Evolutionary conservation across 2,113 vertebrate genomes (phyloP).

Genomic region (Campylorhamphus procurvoides): DNA sequence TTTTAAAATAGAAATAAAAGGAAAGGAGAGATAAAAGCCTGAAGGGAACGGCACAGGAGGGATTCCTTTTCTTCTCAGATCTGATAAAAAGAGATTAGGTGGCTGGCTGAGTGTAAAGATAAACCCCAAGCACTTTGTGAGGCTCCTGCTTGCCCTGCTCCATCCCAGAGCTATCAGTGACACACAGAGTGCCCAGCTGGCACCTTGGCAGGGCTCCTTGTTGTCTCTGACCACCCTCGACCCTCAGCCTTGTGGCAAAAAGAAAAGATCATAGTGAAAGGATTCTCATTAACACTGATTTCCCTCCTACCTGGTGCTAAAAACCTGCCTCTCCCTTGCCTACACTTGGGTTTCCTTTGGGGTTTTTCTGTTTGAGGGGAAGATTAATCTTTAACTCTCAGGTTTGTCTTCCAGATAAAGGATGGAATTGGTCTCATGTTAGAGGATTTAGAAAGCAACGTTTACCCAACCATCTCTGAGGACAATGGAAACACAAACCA

Average conservation of each 20-base stretch:
- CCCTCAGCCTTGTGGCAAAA: neutral
- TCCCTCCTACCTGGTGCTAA: neutral
- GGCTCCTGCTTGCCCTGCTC: neutral
- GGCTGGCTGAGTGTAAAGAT: neutral
- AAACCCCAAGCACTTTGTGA: neutral
- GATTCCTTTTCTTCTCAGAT: slow-evolving; percentile 55
- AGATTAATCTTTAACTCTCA: neutral
- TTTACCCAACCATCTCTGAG: neutral
- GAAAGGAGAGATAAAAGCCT: neutral
- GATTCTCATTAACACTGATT: neutral
- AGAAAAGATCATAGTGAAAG: neutral
- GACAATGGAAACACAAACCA: neutral
- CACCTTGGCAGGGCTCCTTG: neutral
- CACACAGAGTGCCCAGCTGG: neutral
- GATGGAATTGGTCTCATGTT: neutral
- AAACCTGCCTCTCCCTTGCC: neutral
- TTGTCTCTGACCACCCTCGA: neutral
- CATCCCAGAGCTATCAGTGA: neutral
- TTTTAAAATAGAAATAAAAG: neutral
- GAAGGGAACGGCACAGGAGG: neutral
- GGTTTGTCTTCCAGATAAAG: neutral
- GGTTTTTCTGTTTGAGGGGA: neutral
- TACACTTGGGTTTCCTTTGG: rapidly evolving
- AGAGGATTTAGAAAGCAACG: neutral
- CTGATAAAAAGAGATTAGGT: slow-evolving; percentile 44